A percentile compares a stretch with the other conserved stretches of the same genome.
phyloP scores from a whole-genome alignment of 1,140 invertebrate genomes.

The Potamilus streckersoni region DNA sequence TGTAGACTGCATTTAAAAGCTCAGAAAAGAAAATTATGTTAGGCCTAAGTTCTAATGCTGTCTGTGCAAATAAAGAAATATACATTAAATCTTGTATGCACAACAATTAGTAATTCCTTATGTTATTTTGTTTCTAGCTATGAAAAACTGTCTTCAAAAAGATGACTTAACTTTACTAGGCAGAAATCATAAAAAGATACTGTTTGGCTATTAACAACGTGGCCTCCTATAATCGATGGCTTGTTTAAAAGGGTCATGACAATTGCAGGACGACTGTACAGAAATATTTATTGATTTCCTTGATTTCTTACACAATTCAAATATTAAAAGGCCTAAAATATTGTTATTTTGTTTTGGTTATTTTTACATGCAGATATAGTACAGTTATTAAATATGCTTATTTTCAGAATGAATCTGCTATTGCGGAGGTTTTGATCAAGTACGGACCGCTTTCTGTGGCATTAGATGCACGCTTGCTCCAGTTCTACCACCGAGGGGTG shows the following conservation, averaged over 20 bases:
- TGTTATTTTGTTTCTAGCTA: too few relatives aligned
- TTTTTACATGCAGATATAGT: not conserved
- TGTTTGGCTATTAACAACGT: too few relatives aligned
- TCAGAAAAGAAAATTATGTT: too few relatives aligned
- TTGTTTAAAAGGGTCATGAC: not conserved
- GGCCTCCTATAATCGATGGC: not conserved
- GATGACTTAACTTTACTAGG: too few relatives aligned
- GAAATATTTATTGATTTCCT: not conserved
- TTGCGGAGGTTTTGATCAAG: slow-evolving; percentile 52
- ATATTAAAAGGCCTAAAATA: not conserved
- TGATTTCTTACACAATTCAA: not conserved
- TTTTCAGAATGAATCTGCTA: slow-evolving; percentile 56
- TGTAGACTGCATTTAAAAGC: too few relatives aligned
- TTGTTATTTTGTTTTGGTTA: not conserved
- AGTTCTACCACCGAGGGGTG: slow-evolving; percentile 61
- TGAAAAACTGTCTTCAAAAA: too few relatives aligned
- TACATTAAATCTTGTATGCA: too few relatives aligned
- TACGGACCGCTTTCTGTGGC: slow-evolving; percentile 61
- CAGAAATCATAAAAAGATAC: too few relatives aligned
- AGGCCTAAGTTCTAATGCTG: too few relatives aligned
- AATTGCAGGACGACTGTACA: not conserved
- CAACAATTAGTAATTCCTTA: too few relatives aligned
- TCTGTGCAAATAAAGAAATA: too few relatives aligned
- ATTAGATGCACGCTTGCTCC: slow-evolving; percentile 55
- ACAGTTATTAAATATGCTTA: not conserved